These are phyloP conservation scores for Phaenicophaeus curvirostris DNA, from an alignment of 2,797 vertebrate species.

Conservation along the genomic window DNA sequence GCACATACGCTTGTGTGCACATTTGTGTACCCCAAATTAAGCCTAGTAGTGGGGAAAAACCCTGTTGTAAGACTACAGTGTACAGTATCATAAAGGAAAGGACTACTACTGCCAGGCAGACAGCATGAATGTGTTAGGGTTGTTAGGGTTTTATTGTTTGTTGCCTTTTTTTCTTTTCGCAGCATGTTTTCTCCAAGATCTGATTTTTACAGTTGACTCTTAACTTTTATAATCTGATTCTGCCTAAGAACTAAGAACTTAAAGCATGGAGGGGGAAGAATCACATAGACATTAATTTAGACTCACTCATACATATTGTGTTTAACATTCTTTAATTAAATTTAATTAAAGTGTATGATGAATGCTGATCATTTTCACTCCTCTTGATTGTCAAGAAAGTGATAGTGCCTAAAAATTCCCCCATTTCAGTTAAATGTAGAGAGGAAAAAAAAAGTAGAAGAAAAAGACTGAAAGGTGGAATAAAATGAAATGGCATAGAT, in stretches of 20 bases:
- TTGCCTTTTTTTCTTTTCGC: not conserved
- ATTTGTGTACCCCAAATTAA: not conserved
- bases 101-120: not conserved
- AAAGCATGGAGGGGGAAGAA: not conserved
- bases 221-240: constrained; percentile 50
- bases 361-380: constrained; percentile 15
- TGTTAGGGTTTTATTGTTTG: not conserved
- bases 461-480: constrained; percentile 35
- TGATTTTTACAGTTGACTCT: constrained; percentile 30
- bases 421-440: not conserved
- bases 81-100: not conserved
- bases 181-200: not conserved
- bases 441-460: not conserved
- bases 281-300: not conserved
- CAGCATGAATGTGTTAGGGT: not conserved
- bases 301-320: not conserved
- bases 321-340: constrained; percentile 56
- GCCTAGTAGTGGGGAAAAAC: not conserved
- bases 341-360: constrained; percentile 28
- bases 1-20: not conserved
- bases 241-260: constrained; percentile 23
- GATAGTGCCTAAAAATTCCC: not conserved
- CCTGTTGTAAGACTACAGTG: not conserved
- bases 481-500: constrained; percentile 45
- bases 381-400: not conserved